A percentile compares a stretch with the other conserved stretches of the same genome.
Conservation (phyloP, 2,797 vertebrate species). For the Clarias fuscus region DNA sequence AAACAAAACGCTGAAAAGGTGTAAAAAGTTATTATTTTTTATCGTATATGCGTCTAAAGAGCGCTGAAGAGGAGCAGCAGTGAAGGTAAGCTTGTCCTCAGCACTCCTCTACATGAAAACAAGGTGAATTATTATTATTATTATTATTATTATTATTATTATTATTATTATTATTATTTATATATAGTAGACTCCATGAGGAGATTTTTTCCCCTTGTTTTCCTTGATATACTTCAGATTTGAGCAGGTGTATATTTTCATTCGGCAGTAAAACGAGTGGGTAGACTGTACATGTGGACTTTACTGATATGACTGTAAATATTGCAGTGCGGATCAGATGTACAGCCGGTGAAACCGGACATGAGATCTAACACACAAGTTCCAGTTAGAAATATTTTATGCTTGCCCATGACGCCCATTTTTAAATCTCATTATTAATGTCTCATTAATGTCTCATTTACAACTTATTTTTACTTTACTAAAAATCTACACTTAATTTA, state of each 20-base stretch:
- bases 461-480: too few relatives aligned
- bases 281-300: background rate
- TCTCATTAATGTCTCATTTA: background rate
- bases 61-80: background rate
- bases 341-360: background rate
- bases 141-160: background rate
- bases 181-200: background rate
- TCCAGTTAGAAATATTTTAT: background rate
- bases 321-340: background rate
- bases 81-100: conserved; percentile 1
- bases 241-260: background rate
- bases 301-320: background rate
- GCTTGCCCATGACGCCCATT: background rate
- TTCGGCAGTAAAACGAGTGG: background rate
- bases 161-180: background rate
- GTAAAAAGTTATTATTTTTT: background rate
- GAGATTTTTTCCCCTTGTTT: background rate
- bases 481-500: too few relatives aligned
- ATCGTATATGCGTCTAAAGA: background rate
- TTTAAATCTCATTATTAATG: too few relatives aligned
- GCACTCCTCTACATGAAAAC: background rate
- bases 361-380: background rate
- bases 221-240: background rate
- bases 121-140: background rate
- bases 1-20: background rate